These are phyloP conservation scores for Aquatica leii DNA, from an alignment of 2,888 invertebrate species.

Conservation along the genomic window DNA sequence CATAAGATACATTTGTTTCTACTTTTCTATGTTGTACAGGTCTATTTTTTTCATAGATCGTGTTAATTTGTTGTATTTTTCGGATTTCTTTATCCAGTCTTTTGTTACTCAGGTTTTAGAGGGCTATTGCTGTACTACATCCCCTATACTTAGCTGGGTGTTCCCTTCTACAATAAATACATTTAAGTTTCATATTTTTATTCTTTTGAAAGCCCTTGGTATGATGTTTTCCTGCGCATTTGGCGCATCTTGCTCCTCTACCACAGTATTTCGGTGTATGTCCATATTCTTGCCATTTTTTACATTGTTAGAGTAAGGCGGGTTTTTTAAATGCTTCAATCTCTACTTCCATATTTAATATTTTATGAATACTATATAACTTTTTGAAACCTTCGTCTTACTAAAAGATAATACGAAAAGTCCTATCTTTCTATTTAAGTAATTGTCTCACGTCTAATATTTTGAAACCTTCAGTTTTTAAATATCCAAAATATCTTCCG, in stretches of 20 bases:
- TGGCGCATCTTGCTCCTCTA: conserved; percentile 21
- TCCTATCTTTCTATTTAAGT: no score
- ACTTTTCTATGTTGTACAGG: conserved; percentile 11
- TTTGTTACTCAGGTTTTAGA: conserved; percentile 19
- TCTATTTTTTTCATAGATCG: conserved; percentile 10
- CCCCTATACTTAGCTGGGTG: conserved; percentile 20
- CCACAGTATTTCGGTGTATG: conserved; percentile 25
- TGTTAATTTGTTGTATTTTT: no score
- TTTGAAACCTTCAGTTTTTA: no score
- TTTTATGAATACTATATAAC: conserved; percentile 22
- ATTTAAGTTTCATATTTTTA: conserved; percentile 10
- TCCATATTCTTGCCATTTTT: conserved; percentile 27
- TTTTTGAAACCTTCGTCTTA: conserved; percentile 21
- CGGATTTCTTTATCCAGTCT: conserved; percentile 9
- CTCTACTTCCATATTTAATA: conserved; percentile 18
- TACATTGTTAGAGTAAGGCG: conserved; percentile 21
- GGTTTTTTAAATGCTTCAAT: conserved; percentile 21
- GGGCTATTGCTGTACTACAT: conserved; percentile 17
- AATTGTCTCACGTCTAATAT: no score
- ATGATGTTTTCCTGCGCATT: conserved; percentile 18
- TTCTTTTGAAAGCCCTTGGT: conserved; percentile 6
- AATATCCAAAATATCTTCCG: conserved; percentile 15
- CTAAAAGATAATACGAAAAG: conserved; percentile 23
- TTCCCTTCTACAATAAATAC: conserved; percentile 6
- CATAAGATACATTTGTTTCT: conserved; percentile 10